These are phyloP conservation scores for Drosophila triauraria DNA, from an alignment of 1,140 invertebrate species.

Conservation along the genomic window DNA sequence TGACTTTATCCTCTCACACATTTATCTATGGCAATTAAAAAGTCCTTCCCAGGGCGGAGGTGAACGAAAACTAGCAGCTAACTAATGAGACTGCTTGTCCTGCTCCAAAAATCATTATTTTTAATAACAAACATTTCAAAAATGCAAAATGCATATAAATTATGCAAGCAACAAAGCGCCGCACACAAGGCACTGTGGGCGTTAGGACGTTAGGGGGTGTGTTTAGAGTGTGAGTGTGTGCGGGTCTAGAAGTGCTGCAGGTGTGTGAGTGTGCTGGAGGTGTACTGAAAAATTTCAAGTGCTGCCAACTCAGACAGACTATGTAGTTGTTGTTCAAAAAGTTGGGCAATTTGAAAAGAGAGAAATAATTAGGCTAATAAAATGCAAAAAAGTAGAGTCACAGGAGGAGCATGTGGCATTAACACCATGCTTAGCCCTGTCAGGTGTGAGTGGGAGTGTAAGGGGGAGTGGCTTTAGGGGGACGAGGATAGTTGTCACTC, in stretches of 20 bases:
- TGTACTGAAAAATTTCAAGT: slow-evolving; percentile 71
- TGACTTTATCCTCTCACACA: slow-evolving; percentile 31
- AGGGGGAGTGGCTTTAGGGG: background rate
- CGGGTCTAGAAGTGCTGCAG: slow-evolving; percentile 44
- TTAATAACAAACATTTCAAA: slow-evolving; percentile 64
- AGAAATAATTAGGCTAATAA: slow-evolving; percentile 66
- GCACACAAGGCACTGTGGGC: slow-evolving; percentile 39
- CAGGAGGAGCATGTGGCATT: slow-evolving; percentile 28
- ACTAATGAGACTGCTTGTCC: slow-evolving; percentile 58
- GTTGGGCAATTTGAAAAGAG: slow-evolving; percentile 56
- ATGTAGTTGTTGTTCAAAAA: slow-evolving; percentile 17
- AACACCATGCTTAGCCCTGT: slow-evolving; percentile 62
- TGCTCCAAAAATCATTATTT: slow-evolving; percentile 75
- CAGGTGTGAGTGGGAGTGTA: slow-evolving; percentile 39
- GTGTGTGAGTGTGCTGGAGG: slow-evolving; percentile 61
- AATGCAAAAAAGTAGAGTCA: slow-evolving; percentile 41
- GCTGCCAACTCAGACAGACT: slow-evolving; percentile 55
- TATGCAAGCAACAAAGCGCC: slow-evolving; percentile 58
- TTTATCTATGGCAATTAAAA: slow-evolving; percentile 40
- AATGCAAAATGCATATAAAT: slow-evolving; percentile 68
- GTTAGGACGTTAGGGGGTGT: slow-evolving; percentile 1
- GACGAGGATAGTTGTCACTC: slow-evolving; percentile 42
- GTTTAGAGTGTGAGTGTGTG: slow-evolving; percentile 9
- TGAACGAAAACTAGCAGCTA: slow-evolving; percentile 33
- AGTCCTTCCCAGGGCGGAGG: slow-evolving; percentile 9